These are phyloP conservation scores for Periophthalmus magnuspinnatus DNA, from an alignment of 2,797 vertebrate genomes.

Conservation along the genomic window DNA sequence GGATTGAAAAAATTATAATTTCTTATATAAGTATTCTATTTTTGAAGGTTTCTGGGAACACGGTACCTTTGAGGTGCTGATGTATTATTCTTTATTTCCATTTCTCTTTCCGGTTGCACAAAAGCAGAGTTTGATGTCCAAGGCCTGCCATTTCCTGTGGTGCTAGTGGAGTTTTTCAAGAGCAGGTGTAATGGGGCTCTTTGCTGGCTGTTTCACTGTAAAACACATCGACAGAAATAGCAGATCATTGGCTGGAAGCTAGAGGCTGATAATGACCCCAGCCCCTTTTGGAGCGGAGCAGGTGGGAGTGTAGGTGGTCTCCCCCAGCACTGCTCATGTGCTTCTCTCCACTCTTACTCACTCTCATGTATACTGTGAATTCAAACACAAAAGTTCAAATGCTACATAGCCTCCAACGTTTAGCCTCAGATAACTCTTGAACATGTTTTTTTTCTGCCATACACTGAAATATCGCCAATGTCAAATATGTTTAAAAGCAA, in stretches of 20 bases:
- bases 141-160: slow-evolving; percentile 45
- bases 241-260: slow-evolving; percentile 65
- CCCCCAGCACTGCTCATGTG: slow-evolving; percentile 58
- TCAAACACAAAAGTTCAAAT: slow-evolving; percentile 17
- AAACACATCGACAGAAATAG: slow-evolving; percentile 75
- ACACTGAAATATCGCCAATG: background rate
- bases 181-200: slow-evolving; percentile 55
- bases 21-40: background rate
- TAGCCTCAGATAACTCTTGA: slow-evolving; percentile 8
- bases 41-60: background rate
- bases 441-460: background rate
- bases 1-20: background rate
- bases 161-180: slow-evolving; percentile 45
- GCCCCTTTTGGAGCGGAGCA: slow-evolving; percentile 69
- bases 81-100: background rate
- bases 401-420: slow-evolving; percentile 6
- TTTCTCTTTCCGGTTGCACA: slow-evolving; percentile 18
- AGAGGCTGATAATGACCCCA: slow-evolving; percentile 69
- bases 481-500: background rate
- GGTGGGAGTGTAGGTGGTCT: slow-evolving; percentile 78
- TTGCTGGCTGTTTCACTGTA: slow-evolving; percentile 50
- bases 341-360: slow-evolving; percentile 35
- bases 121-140: slow-evolving; percentile 11
- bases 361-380: slow-evolving; percentile 3
- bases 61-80: background rate